Evolutionary conservation across 2,797 vertebrate species (phyloP), one percentile per base, ranked within the genome.

Genomic region (Peromyscus nudipes): DNA sequence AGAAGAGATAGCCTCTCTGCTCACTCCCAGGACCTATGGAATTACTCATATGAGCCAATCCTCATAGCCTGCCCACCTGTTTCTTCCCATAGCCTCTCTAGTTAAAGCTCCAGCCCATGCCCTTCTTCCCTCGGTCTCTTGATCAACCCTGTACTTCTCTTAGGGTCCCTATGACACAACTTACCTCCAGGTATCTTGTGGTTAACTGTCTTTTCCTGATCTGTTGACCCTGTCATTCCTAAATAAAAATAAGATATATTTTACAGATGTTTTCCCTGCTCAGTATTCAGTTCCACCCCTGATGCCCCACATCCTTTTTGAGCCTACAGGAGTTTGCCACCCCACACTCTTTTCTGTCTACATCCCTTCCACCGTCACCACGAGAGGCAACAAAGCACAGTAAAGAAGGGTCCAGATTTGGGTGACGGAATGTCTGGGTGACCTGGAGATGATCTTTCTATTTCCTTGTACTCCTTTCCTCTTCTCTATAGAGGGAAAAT

Each of bases 171-270:
- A 0, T 0, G 9, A 4, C 31, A 49, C 0, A 9, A 8, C 4
- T 12, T 60, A 25, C 16, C 31, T 23, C 27, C 34, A 65, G 37
- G 17, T 77, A 31, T 23, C 40, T 76, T 46, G 87, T 11, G 40
- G 86, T 43, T 23, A 21, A 12, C 34, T 62, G 31, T 21, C 19
- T 5, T 46, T 29, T 76, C 55, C 60, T 73, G 12, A 90, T 52
- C 31, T 52, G 2, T 13, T 46, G 46, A 31, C 62, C 25, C 77
- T 86, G 37, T 31, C 79, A 91, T 19, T 29, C 5, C 46, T 79
- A 89, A 31, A 69, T 52, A 76, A 91, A 60, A 91, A 86, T 82
- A 91, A 89, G 94, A 37, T 71, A 2, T 60, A 76, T 67, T 83
- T 89, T n/a, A 73, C 43, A 92, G 12, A 16, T 2, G 0, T 46